Evolutionary conservation across 2,797 vertebrate genomes (phyloP).

Genomic region (Cryptoprocta ferox): DNA sequence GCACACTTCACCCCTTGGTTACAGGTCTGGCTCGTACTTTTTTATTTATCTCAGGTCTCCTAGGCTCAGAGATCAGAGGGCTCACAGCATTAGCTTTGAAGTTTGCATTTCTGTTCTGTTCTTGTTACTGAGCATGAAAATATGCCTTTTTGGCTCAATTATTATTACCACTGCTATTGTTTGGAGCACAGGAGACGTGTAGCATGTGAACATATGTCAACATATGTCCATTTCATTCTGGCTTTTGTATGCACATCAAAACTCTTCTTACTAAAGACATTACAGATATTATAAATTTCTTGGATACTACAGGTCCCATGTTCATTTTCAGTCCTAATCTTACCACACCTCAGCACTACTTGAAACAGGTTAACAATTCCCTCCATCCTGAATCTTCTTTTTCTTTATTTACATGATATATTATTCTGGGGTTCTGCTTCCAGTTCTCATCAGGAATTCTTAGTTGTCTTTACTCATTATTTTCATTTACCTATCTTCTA

Average conservation of each 20-base stretch:
- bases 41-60: neutral
- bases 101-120: neutral
- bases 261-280: neutral
- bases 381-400: neutral
- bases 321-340: neutral
- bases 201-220: too few species aligned
- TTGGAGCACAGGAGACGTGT: neutral
- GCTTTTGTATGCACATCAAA: too few species aligned
- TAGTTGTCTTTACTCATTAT: neutral
- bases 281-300: too few species aligned
- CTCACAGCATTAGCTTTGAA: neutral
- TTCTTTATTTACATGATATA: neutral
- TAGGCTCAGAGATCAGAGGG: neutral
- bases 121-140: neutral
- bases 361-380: neutral
- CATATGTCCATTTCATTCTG: neutral
- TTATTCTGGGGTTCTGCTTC: neutral
- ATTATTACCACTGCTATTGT: neutral
- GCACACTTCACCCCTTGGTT: rapidly evolving
- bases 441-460: neutral
- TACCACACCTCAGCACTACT: neutral
- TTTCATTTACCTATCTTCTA: neutral
- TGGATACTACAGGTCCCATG: too few species aligned
- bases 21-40: neutral
- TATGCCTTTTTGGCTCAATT: neutral